Conservation (phyloP, 2,113 vertebrate genomes). For the Oreochromis tanganicae region DNA sequence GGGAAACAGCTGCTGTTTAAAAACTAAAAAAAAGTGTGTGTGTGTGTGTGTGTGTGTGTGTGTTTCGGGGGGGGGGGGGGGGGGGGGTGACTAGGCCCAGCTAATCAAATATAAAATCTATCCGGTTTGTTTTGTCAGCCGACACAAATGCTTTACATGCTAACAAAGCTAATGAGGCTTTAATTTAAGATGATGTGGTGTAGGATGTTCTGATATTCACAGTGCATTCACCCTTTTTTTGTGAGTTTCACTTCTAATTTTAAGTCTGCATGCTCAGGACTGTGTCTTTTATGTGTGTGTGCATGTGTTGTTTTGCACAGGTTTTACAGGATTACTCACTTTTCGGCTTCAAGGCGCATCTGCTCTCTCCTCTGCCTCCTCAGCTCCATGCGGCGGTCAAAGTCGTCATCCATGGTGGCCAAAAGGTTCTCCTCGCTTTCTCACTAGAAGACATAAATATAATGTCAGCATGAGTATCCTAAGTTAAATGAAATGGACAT, state of each 20-base stretch:
- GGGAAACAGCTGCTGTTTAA: neutral
- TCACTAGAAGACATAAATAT: conserved; percentile 34
- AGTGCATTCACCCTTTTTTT: neutral
- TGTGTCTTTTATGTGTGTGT: neutral
- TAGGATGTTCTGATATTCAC: neutral
- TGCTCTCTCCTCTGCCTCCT: conserved; percentile 96
- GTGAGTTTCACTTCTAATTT: neutral
- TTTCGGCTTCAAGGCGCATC: conserved; percentile 87
- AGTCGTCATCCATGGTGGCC: conserved; percentile 87
- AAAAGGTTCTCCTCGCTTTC: conserved; percentile 16
- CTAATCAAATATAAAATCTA: neutral
- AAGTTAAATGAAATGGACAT: neutral
- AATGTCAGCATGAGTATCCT: neutral
- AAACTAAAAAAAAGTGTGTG: neutral
- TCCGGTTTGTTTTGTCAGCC: neutral
- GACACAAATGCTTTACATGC: neutral
- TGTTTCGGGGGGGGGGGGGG: neutral
- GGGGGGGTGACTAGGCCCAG: neutral
- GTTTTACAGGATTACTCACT: conserved; percentile 67
- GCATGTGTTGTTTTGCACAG: neutral
- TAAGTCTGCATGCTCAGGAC: neutral
- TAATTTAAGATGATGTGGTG: neutral
- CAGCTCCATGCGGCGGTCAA: conserved; percentile 91
- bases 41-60: neutral
- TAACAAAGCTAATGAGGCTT: neutral